Evolutionary conservation across 2,797 vertebrate species (phyloP).

Genomic region (Astyanax mexicanus): DNA sequence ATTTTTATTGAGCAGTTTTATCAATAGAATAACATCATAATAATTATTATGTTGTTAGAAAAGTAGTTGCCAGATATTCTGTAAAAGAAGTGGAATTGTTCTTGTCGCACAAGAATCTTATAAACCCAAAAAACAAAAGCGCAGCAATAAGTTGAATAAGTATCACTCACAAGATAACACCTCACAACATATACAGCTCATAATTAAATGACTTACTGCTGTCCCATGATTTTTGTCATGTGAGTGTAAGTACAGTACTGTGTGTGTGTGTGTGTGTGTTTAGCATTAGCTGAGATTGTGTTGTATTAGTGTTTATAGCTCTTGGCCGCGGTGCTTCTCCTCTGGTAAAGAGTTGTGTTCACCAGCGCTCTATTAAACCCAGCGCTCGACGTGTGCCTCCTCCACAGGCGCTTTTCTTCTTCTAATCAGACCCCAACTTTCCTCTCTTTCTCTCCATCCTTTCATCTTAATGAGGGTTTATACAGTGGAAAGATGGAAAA

Average conservation of each 20-base stretch:
- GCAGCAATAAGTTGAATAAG: too few species aligned
- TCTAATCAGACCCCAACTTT: background rate
- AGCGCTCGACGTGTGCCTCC: conserved; percentile 33
- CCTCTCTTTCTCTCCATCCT: conserved; percentile 37
- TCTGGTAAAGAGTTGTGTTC: conserved; percentile 34
- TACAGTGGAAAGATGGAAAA: conserved; percentile 32
- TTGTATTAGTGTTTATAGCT: conserved; percentile 31
- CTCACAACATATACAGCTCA: too few species aligned
- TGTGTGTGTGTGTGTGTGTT: conserved; percentile 14
- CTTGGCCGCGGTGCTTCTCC: conserved; percentile 33
- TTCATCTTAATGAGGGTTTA: conserved; percentile 34
- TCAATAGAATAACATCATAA: too few species aligned
- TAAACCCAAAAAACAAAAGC: too few species aligned
- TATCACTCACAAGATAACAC: too few species aligned
- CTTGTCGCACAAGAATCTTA: too few species aligned
- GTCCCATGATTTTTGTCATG: too few species aligned
- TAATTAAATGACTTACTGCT: too few species aligned
- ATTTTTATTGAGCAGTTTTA: too few species aligned
- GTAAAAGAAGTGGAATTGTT: background rate
- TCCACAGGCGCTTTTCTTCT: conserved; percentile 8
- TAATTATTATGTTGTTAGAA: background rate
- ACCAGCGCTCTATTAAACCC: conserved; percentile 27
- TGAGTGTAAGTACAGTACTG: background rate
- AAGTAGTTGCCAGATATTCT: background rate
- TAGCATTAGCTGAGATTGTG: background rate